Base-by-base conservation (phyloP, 2,888 invertebrate species). In the Helicoverpa assulta region DNA sequence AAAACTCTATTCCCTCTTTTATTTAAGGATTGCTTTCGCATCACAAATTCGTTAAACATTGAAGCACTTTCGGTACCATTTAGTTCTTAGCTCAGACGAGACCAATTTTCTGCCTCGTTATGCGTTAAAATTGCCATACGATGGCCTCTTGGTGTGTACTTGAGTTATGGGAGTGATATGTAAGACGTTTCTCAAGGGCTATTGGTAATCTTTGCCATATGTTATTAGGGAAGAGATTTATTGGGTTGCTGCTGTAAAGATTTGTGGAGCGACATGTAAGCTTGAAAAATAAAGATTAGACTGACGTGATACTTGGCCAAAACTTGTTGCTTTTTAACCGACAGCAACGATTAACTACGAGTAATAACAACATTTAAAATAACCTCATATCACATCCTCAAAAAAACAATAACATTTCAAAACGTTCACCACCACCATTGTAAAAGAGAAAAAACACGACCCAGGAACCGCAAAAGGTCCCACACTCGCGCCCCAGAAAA, bases 81-180 rank as follows among this genome's bases (percentile, higher is more conserved):
- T 88, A 87, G 88, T 86, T 86, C 78, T 86, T 77, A 84, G 79
- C 77, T 80, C 76, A 76, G 67, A 73, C 75, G 70, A 80, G 80
- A 83, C 76, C 90, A 89, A 92, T 91, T 91, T 90, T 88, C 90
- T 90, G 91, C 86, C 83, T 89, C 89, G 88, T 90, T 91, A 87
- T 89, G 86, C 82, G 83, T 85, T 85, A 86, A 88, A 88, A 89
- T 89, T 88, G 86, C 84, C 83, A 85, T 83, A 76, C 82, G 83
- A 86, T 83, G 83, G 73, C 83, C 83, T 82, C 74, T 85, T 84
- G 76, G 80, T 74, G 84, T 85, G 84, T 84, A 80, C 82, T 85
- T 87, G 85, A 87, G 79, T 84, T 83, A 86, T 86, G 65, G 64
- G 43, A 63, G 83, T 69, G 70, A 81, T 83, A 80, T 81, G 73